These are phyloP conservation scores for Limnodromus scolopaceus DNA, from an alignment of 2,797 vertebrate genomes.

Conservation along the genomic window DNA sequence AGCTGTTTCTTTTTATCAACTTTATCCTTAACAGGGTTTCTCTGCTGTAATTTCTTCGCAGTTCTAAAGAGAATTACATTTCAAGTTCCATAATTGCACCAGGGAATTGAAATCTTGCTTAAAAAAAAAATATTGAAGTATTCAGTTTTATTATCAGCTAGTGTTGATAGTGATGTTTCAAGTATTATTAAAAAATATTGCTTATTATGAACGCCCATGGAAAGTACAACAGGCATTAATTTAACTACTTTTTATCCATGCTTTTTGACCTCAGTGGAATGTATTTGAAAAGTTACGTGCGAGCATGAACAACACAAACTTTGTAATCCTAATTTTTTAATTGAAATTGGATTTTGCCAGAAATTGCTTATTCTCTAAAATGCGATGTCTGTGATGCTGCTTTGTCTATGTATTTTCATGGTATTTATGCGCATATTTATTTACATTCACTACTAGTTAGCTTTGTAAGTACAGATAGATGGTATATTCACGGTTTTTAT, in stretches of 20 bases:
- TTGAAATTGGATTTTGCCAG: conserved; percentile 17
- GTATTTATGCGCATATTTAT: neutral
- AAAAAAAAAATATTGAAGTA: conserved; percentile 51
- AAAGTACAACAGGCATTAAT: neutral
- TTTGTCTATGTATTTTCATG: neutral
- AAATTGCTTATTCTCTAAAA: conserved; percentile 16
- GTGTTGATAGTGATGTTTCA: conserved; percentile 15
- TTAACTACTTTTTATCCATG: neutral
- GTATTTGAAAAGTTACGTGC: neutral
- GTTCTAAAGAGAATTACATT: conserved; percentile 79
- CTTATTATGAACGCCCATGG: neutral
- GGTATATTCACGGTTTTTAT: neutral
- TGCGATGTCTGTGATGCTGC: neutral
- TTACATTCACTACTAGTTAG: neutral
- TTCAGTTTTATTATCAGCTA: conserved; percentile 58
- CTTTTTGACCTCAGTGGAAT: neutral
- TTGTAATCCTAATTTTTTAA: conserved; percentile 10
- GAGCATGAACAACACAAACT: neutral
- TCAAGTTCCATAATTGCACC: conserved; percentile 77
- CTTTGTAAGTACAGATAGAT: neutral
- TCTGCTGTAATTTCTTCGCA: conserved; percentile 77
- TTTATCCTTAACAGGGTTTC: conserved; percentile 76
- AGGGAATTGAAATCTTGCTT: conserved; percentile 70
- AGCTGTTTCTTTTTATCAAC: conserved; percentile 78
- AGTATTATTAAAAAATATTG: neutral